These are phyloP conservation scores for Ennomos erosarius DNA, from an alignment of 2,888 invertebrate species.

Conservation along the genomic window DNA sequence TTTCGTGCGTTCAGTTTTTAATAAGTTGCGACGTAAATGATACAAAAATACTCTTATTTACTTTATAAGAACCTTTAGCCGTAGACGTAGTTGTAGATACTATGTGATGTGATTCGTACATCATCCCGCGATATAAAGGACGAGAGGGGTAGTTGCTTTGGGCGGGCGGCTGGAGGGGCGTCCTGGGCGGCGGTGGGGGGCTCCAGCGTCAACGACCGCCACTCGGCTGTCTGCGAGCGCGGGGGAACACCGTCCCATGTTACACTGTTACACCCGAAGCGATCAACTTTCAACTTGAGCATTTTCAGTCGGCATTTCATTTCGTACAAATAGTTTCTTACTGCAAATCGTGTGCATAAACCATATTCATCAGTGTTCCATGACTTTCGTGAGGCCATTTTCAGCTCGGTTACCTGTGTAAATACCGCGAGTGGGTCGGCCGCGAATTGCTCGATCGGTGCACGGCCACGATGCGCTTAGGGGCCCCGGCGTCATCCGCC, in stretches of 20 bases:
- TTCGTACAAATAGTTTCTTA: slow-evolving; percentile 22
- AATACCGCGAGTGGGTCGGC: slow-evolving; percentile 37
- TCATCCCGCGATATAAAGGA: slow-evolving; percentile 39
- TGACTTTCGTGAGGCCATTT: slow-evolving; percentile 29
- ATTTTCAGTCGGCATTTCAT: slow-evolving; percentile 37
- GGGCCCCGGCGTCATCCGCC: slow-evolving; percentile 42
- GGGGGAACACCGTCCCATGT: slow-evolving; percentile 67
- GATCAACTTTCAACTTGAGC: slow-evolving; percentile 57
- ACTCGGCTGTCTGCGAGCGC: slow-evolving; percentile 74
- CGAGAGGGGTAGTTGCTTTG: slow-evolving; percentile 64
- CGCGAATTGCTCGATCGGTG: slow-evolving; percentile 36
- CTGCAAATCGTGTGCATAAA: slow-evolving; percentile 23
- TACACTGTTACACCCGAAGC: slow-evolving; percentile 59
- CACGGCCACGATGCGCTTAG: slow-evolving; percentile 46
- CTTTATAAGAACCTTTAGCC: slow-evolving; percentile 2
- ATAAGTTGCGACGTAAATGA: slow-evolving; percentile 43
- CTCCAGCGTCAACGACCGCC: slow-evolving; percentile 83
- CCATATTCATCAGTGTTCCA: slow-evolving; percentile 28
- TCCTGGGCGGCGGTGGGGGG: slow-evolving; percentile 61
- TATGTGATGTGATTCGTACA: slow-evolving; percentile 6
- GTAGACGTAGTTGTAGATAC: neutral
- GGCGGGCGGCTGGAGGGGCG: slow-evolving; percentile 80
- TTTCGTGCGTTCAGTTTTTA: slow-evolving; percentile 29
- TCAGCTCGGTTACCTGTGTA: slow-evolving; percentile 30
- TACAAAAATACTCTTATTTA: neutral